phyloP scores from a whole-genome alignment of 2,113 vertebrate genomes.

The Ochotona curzoniae region DNA sequence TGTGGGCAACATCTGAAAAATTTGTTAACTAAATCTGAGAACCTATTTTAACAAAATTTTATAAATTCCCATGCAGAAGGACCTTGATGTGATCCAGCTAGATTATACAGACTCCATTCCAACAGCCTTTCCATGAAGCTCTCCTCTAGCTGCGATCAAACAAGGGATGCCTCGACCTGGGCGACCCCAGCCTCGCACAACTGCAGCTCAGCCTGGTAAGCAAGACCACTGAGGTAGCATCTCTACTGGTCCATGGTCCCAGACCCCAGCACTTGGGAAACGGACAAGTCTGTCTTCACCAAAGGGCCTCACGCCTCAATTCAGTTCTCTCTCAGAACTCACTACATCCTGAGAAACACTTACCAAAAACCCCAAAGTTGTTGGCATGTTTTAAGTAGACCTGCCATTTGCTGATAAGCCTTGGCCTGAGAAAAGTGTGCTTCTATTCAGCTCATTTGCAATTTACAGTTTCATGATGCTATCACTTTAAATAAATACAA shows the following conservation, averaged over 20 bases:
- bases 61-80: neutral
- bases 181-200: neutral
- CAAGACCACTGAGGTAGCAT: neutral
- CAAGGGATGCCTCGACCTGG: neutral
- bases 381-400: slow-evolving; percentile 34
- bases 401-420: slow-evolving; percentile 54
- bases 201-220: neutral
- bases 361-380: neutral
- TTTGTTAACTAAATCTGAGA: slow-evolving; percentile 4
- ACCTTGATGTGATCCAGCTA: neutral
- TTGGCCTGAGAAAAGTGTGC: neutral
- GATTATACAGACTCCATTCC: slow-evolving; percentile 12
- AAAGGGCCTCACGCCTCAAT: slow-evolving; percentile 35
- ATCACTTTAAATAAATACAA: slow-evolving; percentile 39
- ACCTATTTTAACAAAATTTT: slow-evolving; percentile 46
- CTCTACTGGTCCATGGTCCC: neutral
- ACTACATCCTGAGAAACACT: neutral
- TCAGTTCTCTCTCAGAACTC: slow-evolving; percentile 9
- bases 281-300: neutral
- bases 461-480: slow-evolving; percentile 10
- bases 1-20: slow-evolving; percentile 39
- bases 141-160: neutral
- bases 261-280: neutral
- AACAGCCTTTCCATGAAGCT: neutral
- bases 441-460: slow-evolving; percentile 6